Evolutionary conservation across 2,888 invertebrate genomes (phyloP), one percentile per base, ranked within the genome.

Genomic region (Phoronis australis): DNA sequence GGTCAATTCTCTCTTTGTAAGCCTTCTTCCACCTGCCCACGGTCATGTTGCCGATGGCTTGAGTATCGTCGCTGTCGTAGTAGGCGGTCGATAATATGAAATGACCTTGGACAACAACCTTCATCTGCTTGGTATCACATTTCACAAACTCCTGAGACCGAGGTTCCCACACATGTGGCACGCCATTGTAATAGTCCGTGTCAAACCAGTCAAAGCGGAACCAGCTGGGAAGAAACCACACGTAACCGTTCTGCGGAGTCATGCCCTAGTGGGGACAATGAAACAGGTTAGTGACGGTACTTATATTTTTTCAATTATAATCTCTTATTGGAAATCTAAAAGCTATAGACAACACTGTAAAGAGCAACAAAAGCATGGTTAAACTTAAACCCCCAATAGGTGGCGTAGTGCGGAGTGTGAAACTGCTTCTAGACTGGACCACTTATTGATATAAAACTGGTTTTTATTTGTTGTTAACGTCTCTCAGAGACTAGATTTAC

Each of bases 191-290:
- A 46, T 70, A 73, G 53, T 82, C 82, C 0, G 83, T 83, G 57
- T 84, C 78, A 66, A 82, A 83, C 84, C 86, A 86, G 55, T 81
- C 62, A 4, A 55, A 50, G 1, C 69, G 55, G 47, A 70, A 73
- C 85, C 88, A 86, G 31, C 83, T 80, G 0, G 92, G 90, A 49
- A 93, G 79, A 69, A 93, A 88, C 92, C 92, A 93, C 2, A 88
- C 87, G 73, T 87, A 88, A 37, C 88, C 88, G 59, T 86, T 76
- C 23, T 65, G 56, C 3, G 71, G 68, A 25, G 77, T 78, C 78
- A 78, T 78, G 42, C 65, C 65, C 77, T 77, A 60, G n/a, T 61
- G 59, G n/a, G 26, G 20, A 48, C 21, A 18, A 27, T 12, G 18
- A 9, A 38, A 37, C 1, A 31, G 15, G 15, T 31, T 12, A 31